These are phyloP conservation scores for Ophioninae sp. DNA, from an alignment of 2,888 invertebrate genomes.

Conservation along the genomic window DNA sequence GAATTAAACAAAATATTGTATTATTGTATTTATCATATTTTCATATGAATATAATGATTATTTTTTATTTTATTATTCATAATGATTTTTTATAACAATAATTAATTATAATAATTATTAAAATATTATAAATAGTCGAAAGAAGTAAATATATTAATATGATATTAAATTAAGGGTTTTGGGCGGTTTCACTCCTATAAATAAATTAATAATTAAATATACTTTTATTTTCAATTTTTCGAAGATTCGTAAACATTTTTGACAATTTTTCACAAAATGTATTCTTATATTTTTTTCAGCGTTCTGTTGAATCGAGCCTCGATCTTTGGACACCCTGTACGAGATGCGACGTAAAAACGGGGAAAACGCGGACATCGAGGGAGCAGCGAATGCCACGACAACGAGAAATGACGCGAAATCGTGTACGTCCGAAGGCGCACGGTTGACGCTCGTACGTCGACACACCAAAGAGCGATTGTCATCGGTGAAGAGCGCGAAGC, in stretches of 20 bases:
- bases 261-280: not conserved
- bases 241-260: not conserved
- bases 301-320: not conserved
- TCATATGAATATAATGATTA: no score
- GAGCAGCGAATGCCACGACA: not conserved
- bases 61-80: no score
- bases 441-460: slow-evolving; percentile 42
- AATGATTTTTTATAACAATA: not conserved
- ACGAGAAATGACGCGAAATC: slow-evolving; percentile 46
- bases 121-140: not conserved
- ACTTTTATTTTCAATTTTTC: not conserved
- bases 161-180: no score
- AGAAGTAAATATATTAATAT: no score
- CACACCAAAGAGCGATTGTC: slow-evolving; percentile 58
- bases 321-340: not conserved
- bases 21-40: no score
- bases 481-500: slow-evolving; percentile 59
- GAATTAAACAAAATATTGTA: no score
- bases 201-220: not conserved
- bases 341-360: not conserved
- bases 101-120: not conserved
- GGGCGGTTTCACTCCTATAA: no score
- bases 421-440: slow-evolving; percentile 34
- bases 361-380: not conserved
- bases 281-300: not conserved